Base-by-base conservation (phyloP, 2,797 vertebrate genomes). In the Sebastes iracundus region DNA sequence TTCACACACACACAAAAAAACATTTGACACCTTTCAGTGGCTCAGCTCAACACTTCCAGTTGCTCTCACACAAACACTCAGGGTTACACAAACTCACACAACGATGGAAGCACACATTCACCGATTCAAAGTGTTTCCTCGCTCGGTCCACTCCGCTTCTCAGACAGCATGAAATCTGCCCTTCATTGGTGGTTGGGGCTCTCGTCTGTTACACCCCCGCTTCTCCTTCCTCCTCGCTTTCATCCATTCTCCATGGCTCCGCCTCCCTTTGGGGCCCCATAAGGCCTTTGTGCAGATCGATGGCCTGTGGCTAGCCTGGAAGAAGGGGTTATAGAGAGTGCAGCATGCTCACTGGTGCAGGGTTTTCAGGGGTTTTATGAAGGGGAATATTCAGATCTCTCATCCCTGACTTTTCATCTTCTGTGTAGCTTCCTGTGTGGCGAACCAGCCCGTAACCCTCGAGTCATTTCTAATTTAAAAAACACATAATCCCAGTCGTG, bases 1-100 rank as follows among this genome's bases (percentile, higher is more conserved):
- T 72, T 79, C 79, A 71, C 86, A 87, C 87, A 85, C 35, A 65
- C 22, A 64, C 23, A 7, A 61, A 80, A 80, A 81, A 87, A 90
- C 91, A 92, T 95, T 90, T 92, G 91, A 94, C 92, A 92, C 90
- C 86, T 93, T 91, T 90, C 88, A 91, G 77, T 72, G 81, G 79
- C 62, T 72, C 42, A 20, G 75, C 79, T 65, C 70, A 52, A 81
- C 90, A 76, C 84, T 80, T 82, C 83, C 84, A 83, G 79, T 75
- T 23, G 22, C 86, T 76, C 87, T 70, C 83, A 79, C 88, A 79
- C 88, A 88, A 82, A 88, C 87, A 71, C 80, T 61, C 75, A 25
- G 56, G 63, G 79, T 78, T 65, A 85, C 83, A 77, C 85, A 89
- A 75, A 79, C 77, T 32, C 79, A 69, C 83, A 85, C 88, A 81